Conservation (phyloP, 92 coral and sea anemone species). For the Parazoanthus darwini region DNA sequence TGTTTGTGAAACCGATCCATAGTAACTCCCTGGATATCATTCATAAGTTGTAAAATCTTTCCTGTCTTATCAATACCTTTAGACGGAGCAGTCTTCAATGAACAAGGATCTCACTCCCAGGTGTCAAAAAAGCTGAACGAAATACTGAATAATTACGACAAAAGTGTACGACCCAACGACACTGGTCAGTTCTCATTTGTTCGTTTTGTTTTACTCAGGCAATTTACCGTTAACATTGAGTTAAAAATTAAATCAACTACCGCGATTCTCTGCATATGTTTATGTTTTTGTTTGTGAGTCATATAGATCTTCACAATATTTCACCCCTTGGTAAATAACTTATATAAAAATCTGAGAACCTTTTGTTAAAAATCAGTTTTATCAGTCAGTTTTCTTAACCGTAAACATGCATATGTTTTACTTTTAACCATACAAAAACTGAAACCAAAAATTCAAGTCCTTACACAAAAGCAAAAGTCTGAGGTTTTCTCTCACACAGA, state of each 20-base stretch:
- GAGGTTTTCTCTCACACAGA: not conserved
- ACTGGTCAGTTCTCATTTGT: slow-evolving; percentile 50
- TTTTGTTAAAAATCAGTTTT: not conserved
- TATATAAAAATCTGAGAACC: too few species aligned
- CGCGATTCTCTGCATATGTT: not conserved
- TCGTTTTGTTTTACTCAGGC: too few species aligned
- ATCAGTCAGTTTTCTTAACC: not conserved
- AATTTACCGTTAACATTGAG: not conserved
- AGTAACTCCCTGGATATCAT: not conserved
- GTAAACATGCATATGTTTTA: not conserved
- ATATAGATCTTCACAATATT: too few species aligned
- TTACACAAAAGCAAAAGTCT: not conserved
- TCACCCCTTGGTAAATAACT: too few species aligned
- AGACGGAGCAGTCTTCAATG: not conserved
- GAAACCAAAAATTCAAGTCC: not conserved
- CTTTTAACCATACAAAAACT: not conserved
- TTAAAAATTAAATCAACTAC: not conserved
- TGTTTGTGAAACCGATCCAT: too few species aligned
- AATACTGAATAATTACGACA: slow-evolving; percentile 65
- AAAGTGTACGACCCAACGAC: slow-evolving; percentile 84
- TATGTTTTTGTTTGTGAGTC: too few species aligned
- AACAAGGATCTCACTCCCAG: slow-evolving; percentile 56
- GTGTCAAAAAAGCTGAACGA: slow-evolving; percentile 64
- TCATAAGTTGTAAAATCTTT: not conserved
- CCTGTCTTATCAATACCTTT: not conserved